Evolutionary conservation across 2,888 invertebrate species (phyloP), one percentile per base, ranked within the genome.

Genomic region (Margaritifera margaritifera): DNA sequence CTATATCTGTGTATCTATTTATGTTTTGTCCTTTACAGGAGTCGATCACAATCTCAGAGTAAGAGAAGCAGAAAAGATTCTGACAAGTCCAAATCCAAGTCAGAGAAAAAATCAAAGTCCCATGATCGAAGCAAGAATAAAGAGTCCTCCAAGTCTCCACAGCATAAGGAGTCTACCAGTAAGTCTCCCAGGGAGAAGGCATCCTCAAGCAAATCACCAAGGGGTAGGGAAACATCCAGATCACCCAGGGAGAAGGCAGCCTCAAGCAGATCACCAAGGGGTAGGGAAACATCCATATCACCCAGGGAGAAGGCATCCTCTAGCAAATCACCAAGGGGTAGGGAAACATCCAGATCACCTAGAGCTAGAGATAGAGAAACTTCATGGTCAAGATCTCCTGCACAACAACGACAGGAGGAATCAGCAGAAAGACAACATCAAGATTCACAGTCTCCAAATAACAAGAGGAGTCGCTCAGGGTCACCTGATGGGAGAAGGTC

Each of bases 51-150:
- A 50, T 24, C 25, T 6, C 42, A 64, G 24, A 31, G 56, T 20
- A 64, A 57, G 24, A 52, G 64, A n/a, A 64, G 58, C 50, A 56
- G 42, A 20, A 57, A 56, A 31, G 42, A 54, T 57, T 58, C 58
- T n/a, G 56, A 56, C 25, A 50, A 22, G 51, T 64, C 64, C 25
- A 50, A 22, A 31, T 64, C 64, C 42, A 64, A 64, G 27, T 64
- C 64, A 22, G 57, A 56, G 15, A 64, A 57, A 57, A 64, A 64
- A 19, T 54, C 54, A 3, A 64, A 64, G 54, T 50, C 50, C 18
- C 56, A 64, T 50, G 25, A 24, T 42, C 31, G 51, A 31, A 56
- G 58, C 22, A 57, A 51, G 20, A 24, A 54, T 6, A 54, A 42
- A 27, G 42, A 53, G 31, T 51, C 50, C 27, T 64, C 64, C n/a